phyloP scores from a whole-genome alignment of 2,797 vertebrate genomes.

The Lycodopsis pacificus region DNA sequence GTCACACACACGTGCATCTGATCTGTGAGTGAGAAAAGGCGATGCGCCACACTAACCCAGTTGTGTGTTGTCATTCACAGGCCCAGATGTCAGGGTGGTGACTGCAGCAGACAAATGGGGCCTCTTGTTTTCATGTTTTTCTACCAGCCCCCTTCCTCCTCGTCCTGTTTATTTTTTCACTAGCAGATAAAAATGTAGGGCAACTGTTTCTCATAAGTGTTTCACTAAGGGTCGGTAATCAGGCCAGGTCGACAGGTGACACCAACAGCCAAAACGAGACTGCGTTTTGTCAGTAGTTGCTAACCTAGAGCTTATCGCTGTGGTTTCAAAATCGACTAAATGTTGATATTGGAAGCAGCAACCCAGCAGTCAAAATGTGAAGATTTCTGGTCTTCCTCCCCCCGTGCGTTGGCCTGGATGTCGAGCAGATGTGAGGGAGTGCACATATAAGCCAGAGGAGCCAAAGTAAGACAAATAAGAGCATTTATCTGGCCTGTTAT shows the following conservation, averaged over 20 bases:
- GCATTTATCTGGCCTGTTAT: slow-evolving; percentile 31
- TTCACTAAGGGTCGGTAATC: slow-evolving; percentile 23
- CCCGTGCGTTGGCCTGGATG: neutral
- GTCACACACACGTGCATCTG: slow-evolving; percentile 39
- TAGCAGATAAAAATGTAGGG: slow-evolving; percentile 31
- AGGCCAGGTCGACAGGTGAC: neutral
- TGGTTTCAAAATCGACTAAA: neutral
- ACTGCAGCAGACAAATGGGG: slow-evolving; percentile 38
- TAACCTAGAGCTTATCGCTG: neutral
- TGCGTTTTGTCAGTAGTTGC: neutral
- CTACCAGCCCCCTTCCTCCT: neutral
- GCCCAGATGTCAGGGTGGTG: slow-evolving; percentile 54
- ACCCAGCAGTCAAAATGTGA: slow-evolving; percentile 3
- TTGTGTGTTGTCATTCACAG: slow-evolving; percentile 48
- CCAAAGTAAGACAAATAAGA: slow-evolving; percentile 18
- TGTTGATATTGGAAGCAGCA: neutral
- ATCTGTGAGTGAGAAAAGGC: neutral
- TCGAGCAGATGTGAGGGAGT: slow-evolving; percentile 28
- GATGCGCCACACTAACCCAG: slow-evolving; percentile 45
- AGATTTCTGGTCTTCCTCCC: neutral
- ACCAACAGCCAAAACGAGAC: neutral
- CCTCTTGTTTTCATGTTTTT: slow-evolving; percentile 32
- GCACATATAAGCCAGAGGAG: neutral
- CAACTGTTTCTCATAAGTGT: slow-evolving; percentile 12
- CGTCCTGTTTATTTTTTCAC: slow-evolving; percentile 7